Base-by-base conservation (phyloP, 2,797 vertebrate genomes). In the Alca torda region DNA sequence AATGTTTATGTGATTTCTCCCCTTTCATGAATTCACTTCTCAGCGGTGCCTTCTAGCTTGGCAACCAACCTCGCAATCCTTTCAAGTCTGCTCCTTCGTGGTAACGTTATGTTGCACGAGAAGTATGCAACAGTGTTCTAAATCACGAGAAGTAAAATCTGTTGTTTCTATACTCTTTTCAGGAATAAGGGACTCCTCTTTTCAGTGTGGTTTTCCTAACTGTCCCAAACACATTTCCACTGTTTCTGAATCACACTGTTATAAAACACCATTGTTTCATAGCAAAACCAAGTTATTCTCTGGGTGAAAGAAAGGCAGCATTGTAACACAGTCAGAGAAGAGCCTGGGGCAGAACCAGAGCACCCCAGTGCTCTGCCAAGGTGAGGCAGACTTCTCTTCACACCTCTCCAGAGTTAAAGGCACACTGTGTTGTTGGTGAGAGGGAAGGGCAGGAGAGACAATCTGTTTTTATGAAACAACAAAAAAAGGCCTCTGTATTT, bases 21-120 rank as follows among this genome's bases (percentile, higher is more conserved):
- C 53, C 25, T 51, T 68, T 46, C 9, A 25, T 53, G 33, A 68
- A 21, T 45, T 82, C 31, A 8, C 10, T 45, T 75, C 26, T 80
- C 30, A 59, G n/a, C 0, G 1, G 63, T 43, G 30, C 26, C 53
- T 69, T 53, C n/a, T 33, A 37, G n/a, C n/a, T 41, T 35, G 26
- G 12, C 0, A 2, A 63, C 10, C 31, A 56, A 17, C 33, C n/a
- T 56, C 3, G 3, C 1, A 7, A 28, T 16, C 23, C 13, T 30
- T 64, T 74, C 67, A 37, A 35, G 33, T 50, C 25, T 45, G 15
- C 60, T 89, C 16, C 39, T 77, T 43, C 10, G 4, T 28, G 37
- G 16, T 75, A 46, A 59, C 28, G 28, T 16, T 56, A 46, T 31
- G 19, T 48, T 59, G 61, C 24, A 41, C 11, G 23, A 46, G 56